Base-by-base conservation (phyloP, 2,797 vertebrate genomes). In the Dipus sagitta region DNA sequence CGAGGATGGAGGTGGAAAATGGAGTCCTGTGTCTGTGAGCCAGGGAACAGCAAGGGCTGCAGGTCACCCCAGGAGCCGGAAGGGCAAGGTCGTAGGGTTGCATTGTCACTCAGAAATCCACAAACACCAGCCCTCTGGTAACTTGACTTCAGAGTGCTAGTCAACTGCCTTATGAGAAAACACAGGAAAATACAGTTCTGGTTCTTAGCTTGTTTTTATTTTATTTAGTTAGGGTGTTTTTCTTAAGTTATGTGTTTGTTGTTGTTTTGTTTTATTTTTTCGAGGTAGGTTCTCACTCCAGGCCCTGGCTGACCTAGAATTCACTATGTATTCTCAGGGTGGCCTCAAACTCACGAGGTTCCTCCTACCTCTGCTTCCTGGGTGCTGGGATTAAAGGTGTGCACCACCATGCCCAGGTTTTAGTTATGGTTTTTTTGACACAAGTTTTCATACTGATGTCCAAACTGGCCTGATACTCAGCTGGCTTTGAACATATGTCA, bases 51-150 rank as follows among this genome's bases (percentile, higher is more conserved):
- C 52, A 3, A 11, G 58, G 62, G 24, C 0, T 0, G 23, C 58
- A 5, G 28, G 4, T 8, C 24, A 6, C 65, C 60, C 5, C 10
- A 1, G 64, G 6, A 79, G n/a, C 72, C 26, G 1, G 42, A 38
- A 60, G 32, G 21, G 38, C 5, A 24, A 34, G 6, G 5, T 47
- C 14, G 2, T 0, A 0, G 12, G 5, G n/a, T 10, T 0, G 2
- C 32, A 26, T 1, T 5, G 30, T 79, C 9, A 26, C 47, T 70
- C 26, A 2, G 32, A 21, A 26, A 24, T 80, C 52, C 32, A 30
- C 32, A 32, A 68, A 52, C 68, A 30, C 7, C 52, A 14, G 12
- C 7, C 34, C 72, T 26, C n/a, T 7, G 47, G 42, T 20, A 12
- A 30, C 21, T 28, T 18, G 21, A 23, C 64, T 20, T 30, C 23